Conservation (phyloP, 2,888 invertebrate genomes). For the Erebia epiphron region DNA sequence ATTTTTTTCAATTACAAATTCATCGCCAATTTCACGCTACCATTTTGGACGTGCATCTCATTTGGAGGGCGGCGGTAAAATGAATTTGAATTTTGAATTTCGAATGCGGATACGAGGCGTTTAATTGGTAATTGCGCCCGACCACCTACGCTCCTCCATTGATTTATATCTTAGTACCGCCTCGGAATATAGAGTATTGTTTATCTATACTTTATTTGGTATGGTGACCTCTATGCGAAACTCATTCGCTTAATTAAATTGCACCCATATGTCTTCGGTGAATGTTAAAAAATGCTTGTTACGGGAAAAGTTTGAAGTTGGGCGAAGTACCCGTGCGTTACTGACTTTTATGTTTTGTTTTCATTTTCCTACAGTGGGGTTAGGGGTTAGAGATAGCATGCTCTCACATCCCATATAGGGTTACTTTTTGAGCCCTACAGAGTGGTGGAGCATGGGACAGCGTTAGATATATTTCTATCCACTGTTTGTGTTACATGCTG, state of each 20-base stretch:
- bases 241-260: constrained; percentile 46
- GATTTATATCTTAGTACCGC: constrained; percentile 72
- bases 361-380: too few relatives aligned
- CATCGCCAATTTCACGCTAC: constrained; percentile 38
- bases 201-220: constrained; percentile 51
- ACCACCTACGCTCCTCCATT: constrained; percentile 70
- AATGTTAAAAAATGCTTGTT: constrained; percentile 6
- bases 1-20: constrained; percentile 33
- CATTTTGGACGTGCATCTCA: constrained; percentile 55
- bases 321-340: background rate
- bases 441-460: too few relatives aligned
- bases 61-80: constrained; percentile 52
- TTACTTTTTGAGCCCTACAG: too few relatives aligned
- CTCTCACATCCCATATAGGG: too few relatives aligned
- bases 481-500: too few relatives aligned
- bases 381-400: too few relatives aligned
- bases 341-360: too few relatives aligned
- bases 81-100: constrained; percentile 66
- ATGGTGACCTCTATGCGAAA: constrained; percentile 42
- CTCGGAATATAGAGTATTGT: constrained; percentile 64
- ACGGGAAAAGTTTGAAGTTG: background rate
- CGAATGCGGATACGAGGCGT: constrained; percentile 61
- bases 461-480: too few relatives aligned
- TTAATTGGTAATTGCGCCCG: constrained; percentile 75
- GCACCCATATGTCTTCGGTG: constrained; percentile 30